phyloP scores from a whole-genome alignment of 2,797 vertebrate species.

The Pseudotriccus pelzelni region DNA sequence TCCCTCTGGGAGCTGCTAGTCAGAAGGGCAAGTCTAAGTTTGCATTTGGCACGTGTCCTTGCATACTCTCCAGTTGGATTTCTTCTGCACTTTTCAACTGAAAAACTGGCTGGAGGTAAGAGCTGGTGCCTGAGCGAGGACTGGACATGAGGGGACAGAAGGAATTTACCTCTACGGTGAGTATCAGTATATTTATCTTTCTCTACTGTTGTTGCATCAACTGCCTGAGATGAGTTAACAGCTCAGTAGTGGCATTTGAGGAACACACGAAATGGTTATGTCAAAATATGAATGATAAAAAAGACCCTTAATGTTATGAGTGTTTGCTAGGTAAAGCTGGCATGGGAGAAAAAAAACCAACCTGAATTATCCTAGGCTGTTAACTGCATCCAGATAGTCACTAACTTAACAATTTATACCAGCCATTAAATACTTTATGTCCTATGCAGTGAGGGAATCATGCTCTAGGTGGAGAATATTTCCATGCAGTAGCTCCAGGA shows the following conservation, averaged over 20 bases:
- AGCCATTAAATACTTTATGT: neutral
- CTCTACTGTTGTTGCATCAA: neutral
- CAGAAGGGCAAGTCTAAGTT: neutral
- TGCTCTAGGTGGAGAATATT: neutral
- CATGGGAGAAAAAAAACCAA: neutral
- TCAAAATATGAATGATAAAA: neutral
- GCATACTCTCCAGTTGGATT: neutral
- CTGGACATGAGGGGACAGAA: neutral
- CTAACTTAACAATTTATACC: neutral
- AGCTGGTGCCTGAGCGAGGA: neutral
- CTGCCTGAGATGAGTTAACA: neutral
- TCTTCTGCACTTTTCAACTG: neutral
- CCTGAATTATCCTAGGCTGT: neutral
- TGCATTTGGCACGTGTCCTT: neutral
- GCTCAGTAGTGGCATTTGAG: neutral
- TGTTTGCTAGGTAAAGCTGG: neutral
- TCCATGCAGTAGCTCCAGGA: neutral
- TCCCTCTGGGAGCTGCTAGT: neutral
- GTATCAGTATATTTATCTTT: neutral
- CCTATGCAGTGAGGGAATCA: neutral
- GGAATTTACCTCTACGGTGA: neutral
- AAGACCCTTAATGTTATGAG: neutral
- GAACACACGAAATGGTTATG: neutral
- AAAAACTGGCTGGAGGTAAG: neutral
- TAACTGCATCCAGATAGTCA: neutral